phyloP scores from a whole-genome alignment of 2,797 vertebrate genomes.

The Rhinoraja longicauda region DNA sequence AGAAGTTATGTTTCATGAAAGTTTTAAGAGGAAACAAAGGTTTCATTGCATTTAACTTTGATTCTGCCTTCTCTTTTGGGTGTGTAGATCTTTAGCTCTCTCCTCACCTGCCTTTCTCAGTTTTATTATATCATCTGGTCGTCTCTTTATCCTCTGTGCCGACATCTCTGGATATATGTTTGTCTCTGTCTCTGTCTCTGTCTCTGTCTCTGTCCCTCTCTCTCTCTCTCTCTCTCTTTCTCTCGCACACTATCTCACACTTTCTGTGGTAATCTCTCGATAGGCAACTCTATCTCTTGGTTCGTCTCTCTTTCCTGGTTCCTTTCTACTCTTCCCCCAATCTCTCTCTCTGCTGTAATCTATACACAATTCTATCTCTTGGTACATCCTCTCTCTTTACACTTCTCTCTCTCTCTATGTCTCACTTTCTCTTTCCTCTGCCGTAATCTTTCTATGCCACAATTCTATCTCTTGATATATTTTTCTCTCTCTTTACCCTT shows the following conservation, averaged over 20 bases:
- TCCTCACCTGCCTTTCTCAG: not conserved
- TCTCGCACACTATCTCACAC: too few relatives aligned
- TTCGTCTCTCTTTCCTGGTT: too few relatives aligned
- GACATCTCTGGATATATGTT: not conserved
- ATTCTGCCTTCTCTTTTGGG: not conserved
- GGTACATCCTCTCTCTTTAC: too few relatives aligned
- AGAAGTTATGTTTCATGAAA: not conserved
- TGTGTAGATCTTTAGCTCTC: not conserved
- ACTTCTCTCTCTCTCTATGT: too few relatives aligned
- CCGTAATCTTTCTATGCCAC: too few relatives aligned
- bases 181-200: not conserved
- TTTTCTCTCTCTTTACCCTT: not conserved
- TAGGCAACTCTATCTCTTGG: too few relatives aligned
- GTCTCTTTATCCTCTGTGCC: not conserved
- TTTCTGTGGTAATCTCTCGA: too few relatives aligned
- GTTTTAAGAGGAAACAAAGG: conserved; percentile 1
- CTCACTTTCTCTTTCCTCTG: too few relatives aligned
- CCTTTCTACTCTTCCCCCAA: too few relatives aligned
- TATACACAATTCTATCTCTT: too few relatives aligned
- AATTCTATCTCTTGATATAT: not conserved
- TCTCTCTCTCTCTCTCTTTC: not conserved
- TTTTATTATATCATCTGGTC: not conserved
- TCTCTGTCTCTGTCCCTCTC: not conserved
- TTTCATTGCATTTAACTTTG: not conserved
- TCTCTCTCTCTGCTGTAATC: too few relatives aligned